Conservation (phyloP, 2,113 vertebrate species). For the Coryphaenoides rupestris region DNA sequence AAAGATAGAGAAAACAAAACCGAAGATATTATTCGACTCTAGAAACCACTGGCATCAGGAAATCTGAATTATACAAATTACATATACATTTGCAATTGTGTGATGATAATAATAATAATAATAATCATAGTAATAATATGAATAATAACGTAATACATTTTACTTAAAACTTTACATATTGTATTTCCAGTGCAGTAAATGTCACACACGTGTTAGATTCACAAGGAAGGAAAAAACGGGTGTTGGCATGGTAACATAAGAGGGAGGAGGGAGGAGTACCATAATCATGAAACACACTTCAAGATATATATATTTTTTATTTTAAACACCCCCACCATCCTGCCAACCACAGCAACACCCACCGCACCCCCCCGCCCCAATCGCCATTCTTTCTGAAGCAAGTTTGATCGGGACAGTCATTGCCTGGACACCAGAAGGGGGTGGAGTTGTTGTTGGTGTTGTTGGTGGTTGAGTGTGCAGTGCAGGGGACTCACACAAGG, state of each 20-base stretch:
- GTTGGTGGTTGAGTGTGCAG: too few species aligned
- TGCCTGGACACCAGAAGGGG: too few species aligned
- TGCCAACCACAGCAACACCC: too few species aligned
- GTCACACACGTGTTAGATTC: slow-evolving; percentile 56
- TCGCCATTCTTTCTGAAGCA: too few species aligned
- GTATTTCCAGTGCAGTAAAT: slow-evolving; percentile 65
- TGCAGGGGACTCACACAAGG: too few species aligned
- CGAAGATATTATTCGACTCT: slow-evolving; percentile 47
- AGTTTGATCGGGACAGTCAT: too few species aligned
- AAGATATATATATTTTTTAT: slow-evolving; percentile 5
- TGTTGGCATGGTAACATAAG: slow-evolving; percentile 28
- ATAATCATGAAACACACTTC: neutral
- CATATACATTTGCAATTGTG: slow-evolving; percentile 68
- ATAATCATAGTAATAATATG: slow-evolving; percentile 44
- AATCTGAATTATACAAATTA: slow-evolving; percentile 71
- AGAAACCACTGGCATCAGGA: slow-evolving; percentile 66
- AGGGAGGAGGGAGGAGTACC: slow-evolving; percentile 13
- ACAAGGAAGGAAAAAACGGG: slow-evolving; percentile 40
- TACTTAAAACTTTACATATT: slow-evolving; percentile 70
- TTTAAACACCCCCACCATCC: slow-evolving; percentile 11
- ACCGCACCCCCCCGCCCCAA: too few species aligned
- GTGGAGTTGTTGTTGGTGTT: too few species aligned
- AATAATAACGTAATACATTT: slow-evolving; percentile 55
- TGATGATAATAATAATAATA: slow-evolving; percentile 58
- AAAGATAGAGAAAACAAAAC: slow-evolving; percentile 52